phyloP scores from a whole-genome alignment of 2,113 vertebrate species.

The Archilochus colubris region DNA sequence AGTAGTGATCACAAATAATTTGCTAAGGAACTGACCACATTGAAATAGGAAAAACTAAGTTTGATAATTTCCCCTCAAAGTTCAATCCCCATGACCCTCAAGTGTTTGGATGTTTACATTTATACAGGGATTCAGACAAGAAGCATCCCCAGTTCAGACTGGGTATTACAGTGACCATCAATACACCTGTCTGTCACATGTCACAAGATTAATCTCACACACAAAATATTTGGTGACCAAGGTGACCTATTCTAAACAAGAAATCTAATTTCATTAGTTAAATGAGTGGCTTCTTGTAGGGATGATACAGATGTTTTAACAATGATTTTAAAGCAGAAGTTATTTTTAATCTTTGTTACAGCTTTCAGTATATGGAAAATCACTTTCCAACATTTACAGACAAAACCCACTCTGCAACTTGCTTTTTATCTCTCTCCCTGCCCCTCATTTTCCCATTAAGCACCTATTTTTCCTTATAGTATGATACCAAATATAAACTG shows the following conservation, averaged over 20 bases:
- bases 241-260: neutral
- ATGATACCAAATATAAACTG: neutral
- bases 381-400: neutral
- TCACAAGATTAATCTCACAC: neutral
- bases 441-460: neutral
- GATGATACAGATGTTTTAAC: neutral
- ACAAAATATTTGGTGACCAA: neutral
- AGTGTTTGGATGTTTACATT: neutral
- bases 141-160: too few relatives aligned
- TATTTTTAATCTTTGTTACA: neutral
- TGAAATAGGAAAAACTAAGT: neutral
- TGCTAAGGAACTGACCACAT: neutral
- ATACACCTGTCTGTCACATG: neutral
- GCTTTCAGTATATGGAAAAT: neutral
- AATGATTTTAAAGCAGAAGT: neutral
- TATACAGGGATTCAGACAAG: neutral
- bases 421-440: neutral
- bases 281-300: neutral
- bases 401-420: neutral
- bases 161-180: rapidly evolving
- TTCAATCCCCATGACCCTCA: neutral
- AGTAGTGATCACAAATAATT: neutral
- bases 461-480: neutral
- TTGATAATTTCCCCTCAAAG: neutral
- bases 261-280: neutral